Base-by-base conservation (phyloP, 2,888 invertebrate species). In the Acanthoscelides obtectus region DNA sequence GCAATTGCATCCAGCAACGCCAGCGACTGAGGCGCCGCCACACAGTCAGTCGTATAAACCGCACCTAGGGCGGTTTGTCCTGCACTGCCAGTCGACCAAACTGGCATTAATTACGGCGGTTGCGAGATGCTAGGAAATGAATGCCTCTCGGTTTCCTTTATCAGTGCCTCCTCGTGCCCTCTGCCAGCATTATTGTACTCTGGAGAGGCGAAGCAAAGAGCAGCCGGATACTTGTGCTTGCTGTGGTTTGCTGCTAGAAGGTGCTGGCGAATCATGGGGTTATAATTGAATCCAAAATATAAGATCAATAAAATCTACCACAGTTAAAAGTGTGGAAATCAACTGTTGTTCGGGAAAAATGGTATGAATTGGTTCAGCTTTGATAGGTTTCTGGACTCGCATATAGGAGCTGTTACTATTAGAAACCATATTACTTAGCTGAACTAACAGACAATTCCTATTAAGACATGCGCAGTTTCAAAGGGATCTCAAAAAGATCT, bases 91-190 rank as follows among this genome's bases (percentile, higher is more conserved):
- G 45, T 17, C 5, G 12, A 45, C 45, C 45, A 12, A 45, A 17
- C 45, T 75, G 79, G 82, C 82, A 83, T 83, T 83, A 83, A 83
- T 83, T 83, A 83, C 83, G 70, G 66, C 70, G 63, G 63, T 22
- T 25, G 45, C 74, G 79, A 80, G 79, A 81, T 79, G 45, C 81
- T 80, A 77, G 81, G 80, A 82, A 82, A 82, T 82, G 81, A 79
- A 82, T 81, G 79, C 45, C 3, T 81, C 79, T 81, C 78, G 80
- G 81, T 80, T 80, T 81, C 80, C 80, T 81, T 81, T 80, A 81
- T 81, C 81, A 80, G 45, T 12, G 5, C 17, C 45, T 6, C 5
- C 45, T 45, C 6, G 4, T 25, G 25, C 25, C 25, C 25, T 45
- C 17, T 45, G 45, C 45, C 17, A 12, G 45, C 17, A 45, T 45